Percentiles rank a stretch among this genome's conserved stretches.
phyloP scores from a whole-genome alignment of 2,113 vertebrate genomes.

The Sturnus vulgaris region DNA sequence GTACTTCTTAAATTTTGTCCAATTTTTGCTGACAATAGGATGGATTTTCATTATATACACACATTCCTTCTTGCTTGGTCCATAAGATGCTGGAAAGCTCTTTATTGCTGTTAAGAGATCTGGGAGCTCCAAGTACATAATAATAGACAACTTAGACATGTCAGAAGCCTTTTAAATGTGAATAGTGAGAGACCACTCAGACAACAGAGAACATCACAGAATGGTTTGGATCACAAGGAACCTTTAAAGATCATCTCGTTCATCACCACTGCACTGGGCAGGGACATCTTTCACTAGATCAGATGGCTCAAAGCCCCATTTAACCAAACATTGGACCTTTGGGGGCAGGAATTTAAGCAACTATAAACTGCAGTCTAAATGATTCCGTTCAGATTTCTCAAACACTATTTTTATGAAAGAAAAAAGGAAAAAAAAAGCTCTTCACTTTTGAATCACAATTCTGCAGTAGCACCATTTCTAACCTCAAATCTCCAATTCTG shows the following conservation, averaged over 20 bases:
- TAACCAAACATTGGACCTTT: background rate
- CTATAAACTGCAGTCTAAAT: background rate
- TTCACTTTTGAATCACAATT: background rate
- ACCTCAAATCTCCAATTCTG: background rate
- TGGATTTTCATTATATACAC: background rate
- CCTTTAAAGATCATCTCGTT: background rate
- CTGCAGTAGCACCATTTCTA: background rate
- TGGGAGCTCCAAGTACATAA: accelerated
- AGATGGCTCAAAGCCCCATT: background rate
- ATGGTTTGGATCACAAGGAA: background rate
- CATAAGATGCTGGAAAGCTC: background rate
- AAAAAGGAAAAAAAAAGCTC: background rate
- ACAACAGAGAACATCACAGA: background rate
- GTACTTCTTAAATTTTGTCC: background rate
- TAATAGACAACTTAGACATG: background rate
- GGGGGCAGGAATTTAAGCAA: background rate
- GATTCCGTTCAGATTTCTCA: accelerated
- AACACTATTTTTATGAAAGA: background rate
- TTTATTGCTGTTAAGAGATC: background rate
- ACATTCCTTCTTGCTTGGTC: background rate
- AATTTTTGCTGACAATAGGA: background rate
- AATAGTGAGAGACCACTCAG: background rate
- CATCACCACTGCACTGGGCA: background rate
- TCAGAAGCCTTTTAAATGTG: background rate
- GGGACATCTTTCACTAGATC: background rate